Base-by-base conservation (phyloP, 2,888 invertebrate genomes). In the Brachyptera risi region DNA sequence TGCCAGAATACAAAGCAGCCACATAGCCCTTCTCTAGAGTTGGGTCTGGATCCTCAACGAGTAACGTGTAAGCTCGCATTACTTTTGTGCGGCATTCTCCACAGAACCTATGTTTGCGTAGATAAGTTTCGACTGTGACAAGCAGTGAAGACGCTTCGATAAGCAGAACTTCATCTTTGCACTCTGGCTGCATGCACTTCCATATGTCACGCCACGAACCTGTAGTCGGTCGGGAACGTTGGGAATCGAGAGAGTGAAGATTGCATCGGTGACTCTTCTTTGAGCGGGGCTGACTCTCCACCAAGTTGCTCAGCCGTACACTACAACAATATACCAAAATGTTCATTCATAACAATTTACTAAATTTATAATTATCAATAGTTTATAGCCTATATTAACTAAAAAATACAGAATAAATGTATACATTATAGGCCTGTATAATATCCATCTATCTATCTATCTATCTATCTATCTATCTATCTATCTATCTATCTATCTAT, bases 51-150 rank as follows among this genome's bases (percentile, higher is more conserved):
- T 91, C 91, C 73, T 88, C 92, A 24, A 93, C 88, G 72, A 96
- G 79, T 68, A 96, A 81, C 70, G 88, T 87, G 76, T 92, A 95
- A 59, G 96, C 96, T 73, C 85, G 80, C 67, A 84, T 74, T 64
- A 96, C 94, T 82, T 95, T 96, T 66, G 92, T 90, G 68, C 93
- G 88, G 73, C 96, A 96, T 73, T 96, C 96, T 1, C 88, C 86
- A 73, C 96, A 96, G 76, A 96, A 96, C 68, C 93, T 85, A 74
- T 96, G 95, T 78, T 96, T 96, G 68, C 90, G 84, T 63, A 96
- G 81, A 76, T 96, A 96, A 68, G 87, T 90, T 71, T 95, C 93
- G 38, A 96, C 80, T 15, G 94, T 94, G 64, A 87, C 86, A 70
- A 92, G 87, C 64, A 96, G 79, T 67, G 87, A 88, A 71, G 87